Evolutionary conservation across 37 sponge, comb jelly and placozoan species (phyloP), one percentile per base, ranked within the genome.

Genomic region (Amphimedon queenslandica): DNA sequence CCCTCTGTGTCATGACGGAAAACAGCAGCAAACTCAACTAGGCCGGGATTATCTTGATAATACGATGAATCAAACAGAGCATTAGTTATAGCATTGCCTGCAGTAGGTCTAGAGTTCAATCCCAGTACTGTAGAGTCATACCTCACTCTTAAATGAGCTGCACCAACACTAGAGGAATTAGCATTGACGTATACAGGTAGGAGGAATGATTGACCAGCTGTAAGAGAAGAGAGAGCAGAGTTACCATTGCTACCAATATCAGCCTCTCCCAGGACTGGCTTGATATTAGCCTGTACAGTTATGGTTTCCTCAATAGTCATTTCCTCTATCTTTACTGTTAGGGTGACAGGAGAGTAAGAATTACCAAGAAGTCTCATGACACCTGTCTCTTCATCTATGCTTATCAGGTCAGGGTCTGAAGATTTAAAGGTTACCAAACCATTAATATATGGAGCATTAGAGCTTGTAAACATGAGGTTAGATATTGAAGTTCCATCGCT

Each of bases 261-360:
- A 6, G 78, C 61, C 51, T 82, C 84, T 37, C 89, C 84, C 24
- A 88, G 27, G 24, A 25, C 58, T 43, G 89, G 80, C 13, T 63
- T 51, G 0, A 88, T 13, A 53, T 88, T 78, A 34, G 65, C 68
- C 20, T 32, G n/a, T 10, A 55, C 37, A 18, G 64, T 32, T 16
- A 60, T 38, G 41, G 29, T 16, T 37, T 37, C 47, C 0, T 1
- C 4, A 36, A 64, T 37, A n/a, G 61, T 25, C 24, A n/a, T n/a
- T 25, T 11, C 28, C 28, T 6, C 21, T 6, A n/a, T 25, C 42
- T 5, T 42, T 4, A 47, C 83, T 47, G 51, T 43, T 10, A 81
- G 32, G 30, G 65, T 65, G 0, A 75, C 67, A 4, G 31, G n/a
- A 3, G 31, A 77, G 29, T 43, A 40, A 3, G 76, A 61, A 35